Percentiles rank a stretch among this genome's conserved stretches.
These are phyloP conservation scores for Phyllostomus discolor DNA, from an alignment of 2,113 vertebrate genomes.

Conservation along the genomic window DNA sequence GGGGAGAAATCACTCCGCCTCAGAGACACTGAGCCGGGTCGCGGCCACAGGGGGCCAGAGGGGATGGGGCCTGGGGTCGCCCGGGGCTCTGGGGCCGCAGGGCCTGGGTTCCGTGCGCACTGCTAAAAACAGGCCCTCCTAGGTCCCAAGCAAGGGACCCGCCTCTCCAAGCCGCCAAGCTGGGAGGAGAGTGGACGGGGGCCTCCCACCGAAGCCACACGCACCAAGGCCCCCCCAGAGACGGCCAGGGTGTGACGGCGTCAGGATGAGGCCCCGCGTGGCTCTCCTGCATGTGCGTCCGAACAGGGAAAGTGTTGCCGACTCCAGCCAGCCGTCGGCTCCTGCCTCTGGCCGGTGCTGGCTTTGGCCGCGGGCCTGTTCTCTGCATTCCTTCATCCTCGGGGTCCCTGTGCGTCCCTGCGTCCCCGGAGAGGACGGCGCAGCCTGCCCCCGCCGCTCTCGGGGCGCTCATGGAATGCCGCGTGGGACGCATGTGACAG, in stretches of 20 bases:
- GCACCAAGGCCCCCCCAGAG: accelerated
- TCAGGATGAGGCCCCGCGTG: accelerated
- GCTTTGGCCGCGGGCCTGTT: too few species aligned
- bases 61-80: background rate
- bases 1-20: background rate
- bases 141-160: accelerated
- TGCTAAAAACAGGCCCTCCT: background rate
- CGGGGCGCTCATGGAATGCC: background rate
- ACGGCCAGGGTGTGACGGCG: accelerated
- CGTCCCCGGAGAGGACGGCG: background rate
- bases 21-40: background rate
- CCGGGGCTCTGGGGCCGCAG: accelerated
- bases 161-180: background rate
- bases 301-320: background rate
- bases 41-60: background rate
- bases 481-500: accelerated
- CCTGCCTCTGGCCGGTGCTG: background rate
- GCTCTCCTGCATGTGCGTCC: background rate
- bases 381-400: too few species aligned
- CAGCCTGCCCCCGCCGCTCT: too few species aligned
- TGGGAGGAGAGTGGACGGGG: background rate
- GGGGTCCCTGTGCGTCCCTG: too few species aligned
- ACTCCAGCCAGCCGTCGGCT: background rate
- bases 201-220: background rate
- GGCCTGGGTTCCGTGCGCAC: accelerated